phyloP scores from a whole-genome alignment of 2,113 vertebrate genomes.

The Ciconia maguari region DNA sequence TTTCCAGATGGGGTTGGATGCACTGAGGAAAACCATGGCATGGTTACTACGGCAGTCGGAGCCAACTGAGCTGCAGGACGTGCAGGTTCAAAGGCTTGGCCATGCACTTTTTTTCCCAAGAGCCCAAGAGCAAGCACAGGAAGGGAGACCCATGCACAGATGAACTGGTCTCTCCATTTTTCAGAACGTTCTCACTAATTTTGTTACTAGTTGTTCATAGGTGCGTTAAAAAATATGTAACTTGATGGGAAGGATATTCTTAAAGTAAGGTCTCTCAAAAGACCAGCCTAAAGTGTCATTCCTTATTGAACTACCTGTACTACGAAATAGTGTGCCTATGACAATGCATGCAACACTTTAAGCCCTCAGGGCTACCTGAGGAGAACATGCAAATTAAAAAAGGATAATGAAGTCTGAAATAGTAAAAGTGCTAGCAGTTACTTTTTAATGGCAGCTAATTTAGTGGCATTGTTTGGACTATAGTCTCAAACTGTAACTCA shows the following conservation, averaged over 20 bases:
- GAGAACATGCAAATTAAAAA: background rate
- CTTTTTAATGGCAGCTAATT: background rate
- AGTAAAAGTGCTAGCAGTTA: background rate
- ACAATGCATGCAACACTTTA: background rate
- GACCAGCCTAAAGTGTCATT: background rate
- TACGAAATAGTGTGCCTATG: accelerated
- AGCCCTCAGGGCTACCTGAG: background rate
- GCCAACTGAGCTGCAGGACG: background rate
- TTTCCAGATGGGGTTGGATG: background rate
- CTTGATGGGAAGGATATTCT: background rate
- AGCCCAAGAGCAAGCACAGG: background rate
- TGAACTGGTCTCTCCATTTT: background rate
- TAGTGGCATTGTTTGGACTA: background rate
- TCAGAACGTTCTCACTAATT: background rate
- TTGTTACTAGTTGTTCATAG: background rate
- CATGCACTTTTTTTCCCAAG: accelerated
- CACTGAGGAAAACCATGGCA: accelerated
- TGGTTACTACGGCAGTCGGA: accelerated
- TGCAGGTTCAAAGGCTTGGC: background rate
- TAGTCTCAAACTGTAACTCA: background rate
- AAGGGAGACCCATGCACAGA: accelerated
- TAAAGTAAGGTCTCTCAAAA: background rate
- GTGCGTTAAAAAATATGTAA: background rate
- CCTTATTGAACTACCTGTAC: background rate
- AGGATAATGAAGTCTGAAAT: background rate